Evolutionary conservation across 2,888 invertebrate species (phyloP).

Genomic region (Ligdia adustata): DNA sequence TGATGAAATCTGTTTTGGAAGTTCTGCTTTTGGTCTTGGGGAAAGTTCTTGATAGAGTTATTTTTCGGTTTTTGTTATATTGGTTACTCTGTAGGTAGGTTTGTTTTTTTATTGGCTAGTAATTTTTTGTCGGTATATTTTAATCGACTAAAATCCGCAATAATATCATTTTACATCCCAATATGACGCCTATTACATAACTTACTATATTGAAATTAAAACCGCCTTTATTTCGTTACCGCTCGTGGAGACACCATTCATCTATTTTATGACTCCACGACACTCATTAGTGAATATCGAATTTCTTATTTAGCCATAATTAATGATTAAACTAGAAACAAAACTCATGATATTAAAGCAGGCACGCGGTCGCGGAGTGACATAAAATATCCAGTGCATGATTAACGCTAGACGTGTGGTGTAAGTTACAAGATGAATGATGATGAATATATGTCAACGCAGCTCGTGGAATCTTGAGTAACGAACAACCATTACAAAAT

Average conservation of each 20-base stretch:
- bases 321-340: constrained; percentile 26
- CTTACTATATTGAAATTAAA: no score
- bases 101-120: background rate
- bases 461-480: background rate
- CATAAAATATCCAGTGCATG: constrained; percentile 60
- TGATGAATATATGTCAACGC: background rate
- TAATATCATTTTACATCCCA: no score
- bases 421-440: constrained; percentile 25
- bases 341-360: constrained; percentile 36
- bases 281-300: constrained; percentile 16
- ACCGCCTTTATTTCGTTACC: no score
- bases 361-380: constrained; percentile 49
- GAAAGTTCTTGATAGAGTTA: background rate
- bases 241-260: constrained; percentile 12
- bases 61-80: background rate
- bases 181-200: no score
- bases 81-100: background rate
- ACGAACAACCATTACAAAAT: background rate
- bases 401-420: constrained; percentile 47
- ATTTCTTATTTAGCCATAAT: constrained; percentile 35
- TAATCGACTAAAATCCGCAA: no score
- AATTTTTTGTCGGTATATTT: no score
- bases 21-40: background rate
- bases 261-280: constrained; percentile 14
- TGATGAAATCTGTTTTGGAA: constrained; percentile 18